Evolutionary conservation across 1,140 invertebrate species (phyloP), one percentile per base, ranked within the genome.

Genomic region (Drosophila jambulina): DNA sequence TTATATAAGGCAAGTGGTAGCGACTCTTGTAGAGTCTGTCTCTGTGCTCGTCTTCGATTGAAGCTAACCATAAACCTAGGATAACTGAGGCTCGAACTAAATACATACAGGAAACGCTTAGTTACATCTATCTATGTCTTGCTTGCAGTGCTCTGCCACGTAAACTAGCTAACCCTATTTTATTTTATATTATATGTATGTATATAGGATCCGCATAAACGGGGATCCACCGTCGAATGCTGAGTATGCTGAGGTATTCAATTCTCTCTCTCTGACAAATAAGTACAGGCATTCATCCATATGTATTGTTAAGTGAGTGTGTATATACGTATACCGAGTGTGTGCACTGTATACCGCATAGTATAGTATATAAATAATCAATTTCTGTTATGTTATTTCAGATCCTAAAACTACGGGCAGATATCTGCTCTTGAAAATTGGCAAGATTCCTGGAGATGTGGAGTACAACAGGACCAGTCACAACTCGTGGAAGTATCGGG

Each of bases 11-110:
- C 84, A 87, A 88, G 84, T 87, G 74, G 78, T 71, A 62, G 43
- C 70, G 70, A 90, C 85, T 90, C 85, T 88, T 88, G 67, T 72
- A 88, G 85, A 88, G 85, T 90, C 69, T 79, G 51, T 53, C 64
- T 53, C 64, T 79, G 58, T 59, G 75, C 63, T 77, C 72, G 72
- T 80, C 75, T 72, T 75, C 56, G 65, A 67, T 77, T 83, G 67
- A 70, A 88, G 79, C 72, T 88, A 84, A 81, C 74, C 71, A 81
- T 90, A 76, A 85, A 79, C 53, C 67, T 79, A 79, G 67, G 54
- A 79, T 57, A 77, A 77, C 75, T 78, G 65, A 78, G 74, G 74
- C 74, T 77, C 75, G 12, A 77, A 77, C 75, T 77, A 77, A 77
- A 76, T 70, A 68, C 63, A 76, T 77, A 77, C 72, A 77, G 72